A percentile compares a stretch with the other conserved stretches of the same genome.
These are phyloP conservation scores for Morelia viridis DNA, from an alignment of 2,797 vertebrate genomes.

Conservation along the genomic window DNA sequence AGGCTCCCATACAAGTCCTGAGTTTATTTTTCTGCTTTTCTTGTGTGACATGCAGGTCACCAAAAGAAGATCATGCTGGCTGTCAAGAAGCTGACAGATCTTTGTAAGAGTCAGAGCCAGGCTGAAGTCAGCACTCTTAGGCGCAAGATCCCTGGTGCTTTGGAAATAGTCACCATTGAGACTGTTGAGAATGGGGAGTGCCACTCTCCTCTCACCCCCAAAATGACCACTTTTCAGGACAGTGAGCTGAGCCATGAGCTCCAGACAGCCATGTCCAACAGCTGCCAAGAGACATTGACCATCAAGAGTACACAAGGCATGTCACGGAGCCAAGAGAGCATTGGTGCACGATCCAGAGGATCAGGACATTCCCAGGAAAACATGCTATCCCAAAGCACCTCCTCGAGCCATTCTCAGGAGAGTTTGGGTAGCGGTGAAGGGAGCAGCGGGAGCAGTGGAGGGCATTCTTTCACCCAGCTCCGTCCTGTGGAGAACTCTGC, in stretches of 20 bases:
- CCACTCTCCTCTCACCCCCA: slow-evolving; percentile 70
- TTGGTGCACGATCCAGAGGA: slow-evolving; percentile 83
- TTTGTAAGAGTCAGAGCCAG: slow-evolving; percentile 79
- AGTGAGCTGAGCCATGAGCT: slow-evolving; percentile 90
- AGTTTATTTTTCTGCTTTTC: neutral
- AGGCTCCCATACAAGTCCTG: neutral
- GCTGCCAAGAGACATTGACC: slow-evolving; percentile 78
- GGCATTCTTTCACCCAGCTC: slow-evolving; percentile 37
- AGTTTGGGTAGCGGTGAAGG: slow-evolving; percentile 65
- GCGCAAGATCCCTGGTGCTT: slow-evolving; percentile 69
- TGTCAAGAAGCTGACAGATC: slow-evolving; percentile 87
- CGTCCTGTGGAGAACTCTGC: slow-evolving; percentile 39
- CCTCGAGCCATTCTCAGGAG: slow-evolving; percentile 76
- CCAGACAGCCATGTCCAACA: slow-evolving; percentile 86
- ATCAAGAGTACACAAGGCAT: slow-evolving; percentile 73
- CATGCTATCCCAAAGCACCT: slow-evolving; percentile 57
- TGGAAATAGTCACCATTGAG: slow-evolving; percentile 81
- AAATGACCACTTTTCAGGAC: slow-evolving; percentile 91
- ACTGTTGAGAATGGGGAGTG: slow-evolving; percentile 75
- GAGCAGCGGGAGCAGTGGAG: slow-evolving; percentile 60
- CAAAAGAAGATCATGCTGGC: slow-evolving; percentile 98
- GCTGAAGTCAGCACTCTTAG: slow-evolving; percentile 66
- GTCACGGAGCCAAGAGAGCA: slow-evolving; percentile 88
- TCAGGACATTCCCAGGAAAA: slow-evolving; percentile 88
- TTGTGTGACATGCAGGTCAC: slow-evolving; percentile 78